These are phyloP conservation scores for Embidobia sp. DNA, from an alignment of 2,888 invertebrate species.

Conservation along the genomic window DNA sequence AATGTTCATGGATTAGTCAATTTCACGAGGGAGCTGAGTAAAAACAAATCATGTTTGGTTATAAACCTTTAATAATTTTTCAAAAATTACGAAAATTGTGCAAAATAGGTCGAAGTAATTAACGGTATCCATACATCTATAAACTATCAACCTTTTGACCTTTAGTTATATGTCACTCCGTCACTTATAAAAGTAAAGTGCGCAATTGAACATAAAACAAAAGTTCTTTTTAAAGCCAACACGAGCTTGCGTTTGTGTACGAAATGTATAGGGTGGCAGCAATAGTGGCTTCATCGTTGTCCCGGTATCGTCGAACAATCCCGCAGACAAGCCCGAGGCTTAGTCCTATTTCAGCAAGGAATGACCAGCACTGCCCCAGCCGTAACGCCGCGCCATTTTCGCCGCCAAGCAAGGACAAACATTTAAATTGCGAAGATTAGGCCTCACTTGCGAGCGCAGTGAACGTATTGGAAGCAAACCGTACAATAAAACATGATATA, in stretches of 20 bases:
- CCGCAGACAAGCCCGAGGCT: slow-evolving; percentile 80
- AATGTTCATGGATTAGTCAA: too few relatives aligned
- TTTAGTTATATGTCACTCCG: too few relatives aligned
- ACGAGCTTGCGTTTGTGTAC: slow-evolving; percentile 15
- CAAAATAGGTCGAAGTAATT: too few relatives aligned
- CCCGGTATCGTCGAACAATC: slow-evolving; percentile 78
- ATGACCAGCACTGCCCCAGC: slow-evolving; percentile 72
- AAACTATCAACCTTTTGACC: too few relatives aligned
- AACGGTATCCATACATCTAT: too few relatives aligned
- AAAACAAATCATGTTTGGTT: too few relatives aligned
- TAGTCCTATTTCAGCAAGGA: slow-evolving; percentile 81
- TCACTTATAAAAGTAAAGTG: slow-evolving; percentile 2
- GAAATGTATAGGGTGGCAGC: slow-evolving; percentile 46
- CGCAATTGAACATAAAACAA: slow-evolving; percentile 2
- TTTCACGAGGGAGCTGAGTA: too few relatives aligned
- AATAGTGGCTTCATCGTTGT: slow-evolving; percentile 55
- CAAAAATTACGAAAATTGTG: too few relatives aligned
- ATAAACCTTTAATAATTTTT: too few relatives aligned
- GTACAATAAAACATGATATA: slow-evolving; percentile 41
- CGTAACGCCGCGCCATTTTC: slow-evolving; percentile 61
- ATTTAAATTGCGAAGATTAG: slow-evolving; percentile 67
- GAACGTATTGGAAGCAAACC: slow-evolving; percentile 45
- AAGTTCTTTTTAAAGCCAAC: slow-evolving; percentile 17
- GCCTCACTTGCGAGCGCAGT: slow-evolving; percentile 40
- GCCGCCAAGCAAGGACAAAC: slow-evolving; percentile 62